A percentile compares a stretch with the other conserved stretches of the same genome.
Conservation (phyloP, 2,113 vertebrate species). For the Hippopotamus amphibius region DNA sequence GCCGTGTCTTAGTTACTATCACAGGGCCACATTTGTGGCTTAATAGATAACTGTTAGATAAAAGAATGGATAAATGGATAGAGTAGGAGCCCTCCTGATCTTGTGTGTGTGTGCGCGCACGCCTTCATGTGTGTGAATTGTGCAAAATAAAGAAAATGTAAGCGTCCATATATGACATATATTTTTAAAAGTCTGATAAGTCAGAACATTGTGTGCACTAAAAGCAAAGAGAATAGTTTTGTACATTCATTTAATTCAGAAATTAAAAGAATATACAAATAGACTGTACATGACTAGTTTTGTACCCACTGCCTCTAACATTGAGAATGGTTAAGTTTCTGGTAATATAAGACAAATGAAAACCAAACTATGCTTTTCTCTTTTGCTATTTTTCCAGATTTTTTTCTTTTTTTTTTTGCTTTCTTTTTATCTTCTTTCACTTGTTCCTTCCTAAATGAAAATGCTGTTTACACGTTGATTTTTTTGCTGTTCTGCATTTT, state of each 20-base stretch:
- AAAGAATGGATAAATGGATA: background rate
- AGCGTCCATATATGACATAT: background rate
- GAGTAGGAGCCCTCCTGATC: background rate
- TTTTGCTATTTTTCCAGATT: background rate
- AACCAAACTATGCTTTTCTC: background rate
- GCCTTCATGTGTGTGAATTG: background rate
- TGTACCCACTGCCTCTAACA: background rate
- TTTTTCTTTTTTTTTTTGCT: background rate
- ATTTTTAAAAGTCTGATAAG: background rate
- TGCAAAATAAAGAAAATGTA: slow-evolving; percentile 5
- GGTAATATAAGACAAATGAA: background rate
- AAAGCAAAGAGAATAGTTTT: background rate
- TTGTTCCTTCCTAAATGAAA: slow-evolving; percentile 53
- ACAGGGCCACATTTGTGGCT: background rate
- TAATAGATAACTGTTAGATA: background rate
- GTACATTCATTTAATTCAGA: background rate
- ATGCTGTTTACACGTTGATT: slow-evolving; percentile 30
- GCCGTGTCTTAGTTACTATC: background rate
- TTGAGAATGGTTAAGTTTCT: background rate
- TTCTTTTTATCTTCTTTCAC: background rate
- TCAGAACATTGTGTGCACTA: background rate
- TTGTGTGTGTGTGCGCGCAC: fast-evolving
- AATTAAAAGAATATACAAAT: background rate
- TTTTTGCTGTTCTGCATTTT: background rate
- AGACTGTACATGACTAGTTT: background rate